Evolutionary conservation across 2,888 invertebrate species (phyloP).

Genomic region (Torymus texanus): DNA sequence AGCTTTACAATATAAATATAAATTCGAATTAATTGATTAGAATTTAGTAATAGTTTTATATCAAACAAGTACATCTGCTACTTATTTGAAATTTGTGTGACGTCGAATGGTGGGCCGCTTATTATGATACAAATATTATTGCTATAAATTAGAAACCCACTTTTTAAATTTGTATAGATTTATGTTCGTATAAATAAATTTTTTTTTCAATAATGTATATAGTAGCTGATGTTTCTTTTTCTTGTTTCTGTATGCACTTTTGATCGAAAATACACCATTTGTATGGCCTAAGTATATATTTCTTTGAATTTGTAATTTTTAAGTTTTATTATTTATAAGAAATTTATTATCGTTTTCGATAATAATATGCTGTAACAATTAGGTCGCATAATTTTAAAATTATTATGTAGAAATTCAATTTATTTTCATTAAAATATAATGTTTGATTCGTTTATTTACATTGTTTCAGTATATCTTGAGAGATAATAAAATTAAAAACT

Average conservation of each 20-base stretch:
- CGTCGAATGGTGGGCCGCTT: conserved; percentile 7
- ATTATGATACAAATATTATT: conserved; percentile 14
- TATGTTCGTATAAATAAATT: conserved; percentile 41
- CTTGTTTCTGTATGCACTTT: conserved; percentile 16
- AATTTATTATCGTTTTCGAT: too few species aligned
- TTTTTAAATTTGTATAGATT: conserved; percentile 30
- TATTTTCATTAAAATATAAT: too few species aligned
- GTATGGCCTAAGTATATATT: neutral
- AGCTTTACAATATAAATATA: neutral
- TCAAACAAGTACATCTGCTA: conserved; percentile 13
- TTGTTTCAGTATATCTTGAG: too few species aligned
- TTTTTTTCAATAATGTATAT: conserved; percentile 31
- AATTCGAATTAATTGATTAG: neutral
- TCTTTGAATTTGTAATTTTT: neutral
- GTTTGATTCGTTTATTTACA: too few species aligned
- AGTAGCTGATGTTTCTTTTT: conserved; percentile 18
- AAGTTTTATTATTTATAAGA: conserved; percentile 1
- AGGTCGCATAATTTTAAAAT: too few species aligned
- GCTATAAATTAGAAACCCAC: conserved; percentile 8
- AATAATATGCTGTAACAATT: too few species aligned
- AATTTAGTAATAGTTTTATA: neutral
- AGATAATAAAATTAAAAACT: too few species aligned
- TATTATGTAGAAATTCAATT: too few species aligned
- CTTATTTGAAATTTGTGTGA: conserved; percentile 6
- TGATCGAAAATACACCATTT: neutral